Conservation (phyloP, 2,888 invertebrate species). For the Lasioglossum figueresi region DNA sequence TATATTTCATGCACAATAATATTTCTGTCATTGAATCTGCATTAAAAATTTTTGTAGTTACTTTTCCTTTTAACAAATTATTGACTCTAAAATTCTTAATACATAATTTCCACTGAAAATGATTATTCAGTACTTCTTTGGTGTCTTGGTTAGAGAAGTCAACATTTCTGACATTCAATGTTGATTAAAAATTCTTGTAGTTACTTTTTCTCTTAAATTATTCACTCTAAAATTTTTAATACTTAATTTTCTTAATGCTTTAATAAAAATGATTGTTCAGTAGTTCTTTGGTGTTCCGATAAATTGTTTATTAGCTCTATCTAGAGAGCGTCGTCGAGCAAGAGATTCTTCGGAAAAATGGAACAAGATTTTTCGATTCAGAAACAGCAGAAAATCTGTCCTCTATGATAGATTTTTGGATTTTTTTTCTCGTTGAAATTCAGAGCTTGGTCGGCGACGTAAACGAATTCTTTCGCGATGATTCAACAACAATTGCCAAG, state of each 20-base stretch:
- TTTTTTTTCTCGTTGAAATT: background rate
- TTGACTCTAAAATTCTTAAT: too few species aligned
- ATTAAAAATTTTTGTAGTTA: too few species aligned
- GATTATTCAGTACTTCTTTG: too few species aligned
- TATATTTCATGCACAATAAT: too few species aligned
- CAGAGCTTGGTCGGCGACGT: background rate
- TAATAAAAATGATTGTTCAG: background rate
- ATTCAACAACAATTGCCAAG: slow-evolving; percentile 20
- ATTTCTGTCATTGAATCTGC: too few species aligned
- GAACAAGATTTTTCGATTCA: background rate
- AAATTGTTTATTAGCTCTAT: background rate
- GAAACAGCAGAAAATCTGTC: background rate
- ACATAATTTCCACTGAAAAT: too few species aligned
- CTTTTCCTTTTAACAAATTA: too few species aligned
- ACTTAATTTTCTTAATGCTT: too few species aligned
- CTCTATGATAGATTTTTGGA: background rate
- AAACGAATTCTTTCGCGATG: slow-evolving; percentile 8
- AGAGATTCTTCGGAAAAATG: background rate
- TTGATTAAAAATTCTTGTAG: too few species aligned
- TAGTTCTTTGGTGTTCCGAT: background rate
- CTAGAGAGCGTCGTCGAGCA: background rate
- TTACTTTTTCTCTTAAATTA: background rate
- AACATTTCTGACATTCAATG: too few species aligned
- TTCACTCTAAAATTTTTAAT: background rate
- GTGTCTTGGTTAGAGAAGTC: too few species aligned